Percentiles rank a stretch among this genome's conserved stretches.
Conservation (phyloP, 1,140 invertebrate genomes). For the Phymastichus coffea region DNA sequence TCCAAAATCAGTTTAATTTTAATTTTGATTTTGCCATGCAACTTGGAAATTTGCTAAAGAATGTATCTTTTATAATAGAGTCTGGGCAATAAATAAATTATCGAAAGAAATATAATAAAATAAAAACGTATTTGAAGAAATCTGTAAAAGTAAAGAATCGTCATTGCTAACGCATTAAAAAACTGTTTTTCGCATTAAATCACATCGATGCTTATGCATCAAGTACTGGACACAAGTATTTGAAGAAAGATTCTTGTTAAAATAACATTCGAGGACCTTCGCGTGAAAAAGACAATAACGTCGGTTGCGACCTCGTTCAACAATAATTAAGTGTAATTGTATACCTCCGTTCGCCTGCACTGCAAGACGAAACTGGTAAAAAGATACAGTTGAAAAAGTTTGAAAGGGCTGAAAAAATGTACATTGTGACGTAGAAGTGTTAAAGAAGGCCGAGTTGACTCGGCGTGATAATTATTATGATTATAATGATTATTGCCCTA, state of each 20-base stretch:
- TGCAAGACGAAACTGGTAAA: slow-evolving; percentile 16
- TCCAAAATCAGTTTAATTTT: neutral
- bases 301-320: slow-evolving; percentile 28
- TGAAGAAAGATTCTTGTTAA: no score
- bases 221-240: no score
- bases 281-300: slow-evolving; percentile 28
- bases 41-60: neutral
- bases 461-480: slow-evolving; percentile 24
- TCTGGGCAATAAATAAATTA: neutral
- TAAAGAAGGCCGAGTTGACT: slow-evolving; percentile 23
- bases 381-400: slow-evolving; percentile 10
- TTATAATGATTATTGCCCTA: neutral
- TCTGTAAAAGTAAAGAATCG: neutral
- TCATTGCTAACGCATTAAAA: neutral
- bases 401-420: slow-evolving; percentile 22
- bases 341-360: slow-evolving; percentile 12
- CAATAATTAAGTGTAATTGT: slow-evolving; percentile 30
- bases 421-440: slow-evolving; percentile 22
- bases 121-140: slow-evolving; percentile 4
- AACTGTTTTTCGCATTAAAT: slow-evolving; percentile 9
- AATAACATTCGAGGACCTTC: slow-evolving; percentile 24
- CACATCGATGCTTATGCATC: no score
- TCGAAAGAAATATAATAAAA: neutral
- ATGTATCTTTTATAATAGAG: slow-evolving; percentile 11
- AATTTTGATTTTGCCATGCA: neutral